These are phyloP conservation scores for Parapsyche elsis DNA, from an alignment of 1,140 invertebrate genomes.

Conservation along the genomic window DNA sequence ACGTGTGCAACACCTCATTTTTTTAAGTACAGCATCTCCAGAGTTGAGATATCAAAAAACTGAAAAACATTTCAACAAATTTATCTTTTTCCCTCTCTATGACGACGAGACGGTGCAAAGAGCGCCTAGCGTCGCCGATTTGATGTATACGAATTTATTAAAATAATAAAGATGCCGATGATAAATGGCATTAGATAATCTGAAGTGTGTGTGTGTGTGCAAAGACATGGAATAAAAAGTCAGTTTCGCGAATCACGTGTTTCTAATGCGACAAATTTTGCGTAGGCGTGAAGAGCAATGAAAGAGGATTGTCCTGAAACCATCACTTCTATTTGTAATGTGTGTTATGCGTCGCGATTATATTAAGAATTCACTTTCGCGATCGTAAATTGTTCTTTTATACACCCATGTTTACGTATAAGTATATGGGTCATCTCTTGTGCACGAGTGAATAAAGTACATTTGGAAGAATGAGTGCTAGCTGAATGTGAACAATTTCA, in stretches of 20 bases:
- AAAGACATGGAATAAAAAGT: too few relatives aligned
- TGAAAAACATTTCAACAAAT: background rate
- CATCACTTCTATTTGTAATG: background rate
- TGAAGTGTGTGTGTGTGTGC: too few relatives aligned
- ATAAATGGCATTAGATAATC: too few relatives aligned
- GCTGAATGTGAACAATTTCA: background rate
- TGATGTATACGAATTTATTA: too few relatives aligned
- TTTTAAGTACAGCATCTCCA: background rate
- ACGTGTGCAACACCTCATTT: background rate
- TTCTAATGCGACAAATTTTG: background rate
- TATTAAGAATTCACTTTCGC: background rate
- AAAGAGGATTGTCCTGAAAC: conserved; percentile 21
- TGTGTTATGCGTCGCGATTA: background rate
- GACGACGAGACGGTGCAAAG: too few relatives aligned
- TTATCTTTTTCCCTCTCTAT: too few relatives aligned
- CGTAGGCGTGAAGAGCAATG: background rate
- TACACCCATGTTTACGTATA: background rate
- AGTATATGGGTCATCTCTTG: too few relatives aligned
- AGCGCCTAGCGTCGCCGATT: too few relatives aligned
- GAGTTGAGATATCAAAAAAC: background rate
- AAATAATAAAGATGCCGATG: too few relatives aligned
- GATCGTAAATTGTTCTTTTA: background rate
- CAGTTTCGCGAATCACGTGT: too few relatives aligned
- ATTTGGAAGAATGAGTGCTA: too few relatives aligned
- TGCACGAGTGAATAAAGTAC: too few relatives aligned